A percentile compares a stretch with the other conserved stretches of the same genome.
Evolutionary conservation across 2,888 invertebrate species (phyloP).

Genomic region (Crematogaster levior): DNA sequence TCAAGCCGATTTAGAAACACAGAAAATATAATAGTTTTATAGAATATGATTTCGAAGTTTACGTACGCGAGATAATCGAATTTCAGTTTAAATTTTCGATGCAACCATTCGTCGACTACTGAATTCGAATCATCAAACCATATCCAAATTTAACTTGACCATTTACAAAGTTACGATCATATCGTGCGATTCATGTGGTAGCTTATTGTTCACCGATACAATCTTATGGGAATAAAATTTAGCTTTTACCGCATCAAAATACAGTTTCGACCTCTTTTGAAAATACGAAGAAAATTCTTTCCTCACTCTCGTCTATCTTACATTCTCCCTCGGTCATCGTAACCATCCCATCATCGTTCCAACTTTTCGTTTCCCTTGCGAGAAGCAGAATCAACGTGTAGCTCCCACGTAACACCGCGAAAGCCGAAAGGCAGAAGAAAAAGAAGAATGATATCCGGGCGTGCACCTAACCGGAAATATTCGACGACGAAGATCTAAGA

Average conservation of each 20-base stretch:
- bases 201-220: conserved; percentile 36
- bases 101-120: not conserved
- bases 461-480: conserved; percentile 78
- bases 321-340: conserved; percentile 22
- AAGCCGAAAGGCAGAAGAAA: conserved; percentile 61
- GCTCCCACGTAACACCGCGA: conserved; percentile 58
- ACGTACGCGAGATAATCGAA: not conserved
- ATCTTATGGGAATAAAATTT: conserved; percentile 40
- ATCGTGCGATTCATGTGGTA: conserved; percentile 9
- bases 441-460: conserved; percentile 72
- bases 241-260: conserved; percentile 65
- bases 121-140: conserved; percentile 23
- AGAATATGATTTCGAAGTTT: not conserved
- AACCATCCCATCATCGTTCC: conserved; percentile 36
- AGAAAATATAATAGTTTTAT: not conserved
- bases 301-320: conserved; percentile 41
- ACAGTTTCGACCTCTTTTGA: conserved; percentile 64
- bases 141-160: conserved; percentile 20
- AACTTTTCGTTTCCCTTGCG: conserved; percentile 20
- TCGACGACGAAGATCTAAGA: conserved; percentile 77
- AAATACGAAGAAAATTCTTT: conserved; percentile 61
- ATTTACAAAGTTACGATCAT: conserved; percentile 37
- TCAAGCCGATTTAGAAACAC: conserved; percentile 21
- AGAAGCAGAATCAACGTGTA: conserved; percentile 62
- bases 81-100: conserved; percentile 23